Conservation (phyloP, 2,113 vertebrate genomes). For the Poeciliopsis prolifica region DNA sequence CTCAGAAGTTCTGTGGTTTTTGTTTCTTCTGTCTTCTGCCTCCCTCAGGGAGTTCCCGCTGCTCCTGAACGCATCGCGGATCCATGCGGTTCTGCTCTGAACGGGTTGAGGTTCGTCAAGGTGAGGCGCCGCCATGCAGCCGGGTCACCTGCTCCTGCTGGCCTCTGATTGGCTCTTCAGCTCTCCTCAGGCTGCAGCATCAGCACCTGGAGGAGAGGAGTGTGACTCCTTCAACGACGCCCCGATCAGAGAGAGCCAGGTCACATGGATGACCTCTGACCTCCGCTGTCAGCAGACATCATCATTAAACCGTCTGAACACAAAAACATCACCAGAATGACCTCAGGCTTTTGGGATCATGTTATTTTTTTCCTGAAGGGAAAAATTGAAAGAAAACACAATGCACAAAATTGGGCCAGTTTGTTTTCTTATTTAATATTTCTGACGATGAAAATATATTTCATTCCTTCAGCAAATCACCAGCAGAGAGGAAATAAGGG, state of each 20-base stretch:
- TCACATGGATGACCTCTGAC: neutral
- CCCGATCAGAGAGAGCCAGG: neutral
- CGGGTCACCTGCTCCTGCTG: neutral
- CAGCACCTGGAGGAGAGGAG: neutral
- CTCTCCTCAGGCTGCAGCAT: neutral
- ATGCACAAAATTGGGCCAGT: too few relatives aligned
- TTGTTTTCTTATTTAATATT: too few relatives aligned
- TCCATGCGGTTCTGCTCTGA: neutral
- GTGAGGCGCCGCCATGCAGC: neutral
- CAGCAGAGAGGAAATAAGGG: too few relatives aligned
- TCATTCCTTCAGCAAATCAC: too few relatives aligned
- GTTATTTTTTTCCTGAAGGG: too few relatives aligned
- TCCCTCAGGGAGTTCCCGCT: neutral
- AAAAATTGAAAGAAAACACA: too few relatives aligned
- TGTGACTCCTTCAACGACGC: neutral
- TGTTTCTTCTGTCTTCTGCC: neutral
- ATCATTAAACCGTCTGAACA: neutral
- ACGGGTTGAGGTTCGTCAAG: neutral
- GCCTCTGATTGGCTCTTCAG: conserved; percentile 39
- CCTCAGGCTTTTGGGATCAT: too few relatives aligned
- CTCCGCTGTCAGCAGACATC: neutral
- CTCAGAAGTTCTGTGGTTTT: too few relatives aligned
- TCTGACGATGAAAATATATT: too few relatives aligned
- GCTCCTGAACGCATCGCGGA: neutral
- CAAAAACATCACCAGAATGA: too few relatives aligned